phyloP scores from a whole-genome alignment of 2,888 invertebrate species.

The Leptura quadrifasciata region DNA sequence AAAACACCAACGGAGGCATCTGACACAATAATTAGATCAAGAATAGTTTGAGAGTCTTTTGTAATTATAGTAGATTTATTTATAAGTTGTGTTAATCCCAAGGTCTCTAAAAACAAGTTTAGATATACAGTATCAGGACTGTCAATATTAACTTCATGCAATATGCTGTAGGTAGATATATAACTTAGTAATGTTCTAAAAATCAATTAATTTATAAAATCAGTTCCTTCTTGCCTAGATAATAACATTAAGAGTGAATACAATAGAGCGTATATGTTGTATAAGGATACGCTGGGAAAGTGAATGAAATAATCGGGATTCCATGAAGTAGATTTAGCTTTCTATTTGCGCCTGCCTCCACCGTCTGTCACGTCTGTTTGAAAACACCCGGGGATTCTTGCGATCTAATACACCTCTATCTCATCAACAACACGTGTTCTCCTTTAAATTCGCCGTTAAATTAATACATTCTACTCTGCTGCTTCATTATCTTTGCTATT shows the following conservation, averaged over 20 bases:
- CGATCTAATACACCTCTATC: conserved; percentile 54
- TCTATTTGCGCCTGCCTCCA: conserved; percentile 37
- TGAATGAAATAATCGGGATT: conserved; percentile 36
- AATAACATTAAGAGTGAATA: conserved; percentile 14
- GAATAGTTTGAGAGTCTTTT: too few species aligned
- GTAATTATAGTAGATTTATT: too few species aligned
- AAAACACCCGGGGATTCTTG: conserved; percentile 43
- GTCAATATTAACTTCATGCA: too few species aligned
- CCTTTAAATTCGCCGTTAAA: conserved; percentile 54
- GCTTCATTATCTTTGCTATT: conserved; percentile 56
- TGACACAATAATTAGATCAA: too few species aligned
- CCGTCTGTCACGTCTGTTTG: conserved; percentile 46
- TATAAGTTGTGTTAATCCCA: too few species aligned
- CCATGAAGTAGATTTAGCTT: conserved; percentile 37
- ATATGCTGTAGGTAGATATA: too few species aligned
- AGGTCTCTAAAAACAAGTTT: too few species aligned
- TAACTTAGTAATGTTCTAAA: too few species aligned
- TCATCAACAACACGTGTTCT: conserved; percentile 53
- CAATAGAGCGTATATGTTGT: conserved; percentile 17
- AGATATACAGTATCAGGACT: too few species aligned
- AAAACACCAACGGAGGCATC: too few species aligned
- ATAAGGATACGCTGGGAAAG: conserved; percentile 31
- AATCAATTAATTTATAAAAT: background rate
- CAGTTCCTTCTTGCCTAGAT: background rate
- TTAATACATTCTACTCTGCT: conserved; percentile 59